Evolutionary conservation across 2,113 vertebrate genomes (phyloP), one percentile per base, ranked within the genome.

Genomic region (Pantherophis guttatus): DNA sequence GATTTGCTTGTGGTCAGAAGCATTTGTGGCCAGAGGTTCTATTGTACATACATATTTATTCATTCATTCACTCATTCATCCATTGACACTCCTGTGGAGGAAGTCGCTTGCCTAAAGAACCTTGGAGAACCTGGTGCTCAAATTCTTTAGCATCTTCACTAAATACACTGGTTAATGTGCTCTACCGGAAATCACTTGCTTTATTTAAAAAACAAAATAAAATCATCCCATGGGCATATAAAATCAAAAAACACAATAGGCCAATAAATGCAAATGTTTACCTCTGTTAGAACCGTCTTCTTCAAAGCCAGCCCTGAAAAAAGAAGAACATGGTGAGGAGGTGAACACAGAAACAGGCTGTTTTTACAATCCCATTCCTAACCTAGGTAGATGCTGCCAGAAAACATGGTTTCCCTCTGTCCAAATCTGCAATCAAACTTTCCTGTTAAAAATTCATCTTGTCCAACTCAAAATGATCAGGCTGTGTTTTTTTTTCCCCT

Each of bases 301-400:
- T 97, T 98, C 54, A 59, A 93, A 58, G 94, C 95, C 93, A 95
- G 85, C 93, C 97, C 98, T 98, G 95, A 21, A 65, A 88, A 95
- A 33, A 96, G 54, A 97, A 96, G 50, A 7, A 65, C 44, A 96
- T 59, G 93, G 90, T 75, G 87, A 44, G 90, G 58, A 0, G 87
- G 12, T 1, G n/a, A 75, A 26, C 44, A 24, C 2, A n/a, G 23
- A 11, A 55, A 62, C n/a, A 70, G 4, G 19, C 59, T 17, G 24
- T 75, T 62, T 39, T 39, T 17, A 10, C n/a, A 70, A 62, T 1
- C 44, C 95, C 54, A 81, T 91, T 7, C 33, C 0, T 0, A 39
- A 91, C 75, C 58, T 52, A 87, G 86, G 50, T n/a, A n/a, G 70
- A 19, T 39, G 6, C 24, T 29, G 52, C 52, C 91, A 85, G 70